Evolutionary conservation across 2,888 invertebrate species (phyloP).

Genomic region (Eubasilissa splendida): DNA sequence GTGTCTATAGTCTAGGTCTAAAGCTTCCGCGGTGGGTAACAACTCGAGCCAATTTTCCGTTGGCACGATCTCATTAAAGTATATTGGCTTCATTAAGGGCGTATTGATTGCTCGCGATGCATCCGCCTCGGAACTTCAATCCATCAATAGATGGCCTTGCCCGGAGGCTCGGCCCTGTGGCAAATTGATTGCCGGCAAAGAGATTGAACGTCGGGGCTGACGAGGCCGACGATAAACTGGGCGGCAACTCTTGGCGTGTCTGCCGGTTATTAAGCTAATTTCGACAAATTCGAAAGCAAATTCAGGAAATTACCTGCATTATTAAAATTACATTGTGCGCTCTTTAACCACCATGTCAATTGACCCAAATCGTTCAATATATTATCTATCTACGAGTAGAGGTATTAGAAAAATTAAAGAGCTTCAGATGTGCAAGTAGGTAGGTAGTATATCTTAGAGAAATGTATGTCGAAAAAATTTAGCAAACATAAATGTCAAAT

Average conservation of each 20-base stretch:
- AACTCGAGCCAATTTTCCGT: not conserved
- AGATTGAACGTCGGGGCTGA: slow-evolving; percentile 47
- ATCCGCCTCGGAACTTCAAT: slow-evolving; percentile 54
- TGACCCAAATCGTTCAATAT: too few species aligned
- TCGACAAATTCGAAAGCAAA: not conserved
- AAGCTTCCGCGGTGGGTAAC: too few species aligned
- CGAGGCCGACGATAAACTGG: not conserved
- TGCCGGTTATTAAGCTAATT: not conserved
- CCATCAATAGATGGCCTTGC: slow-evolving; percentile 48
- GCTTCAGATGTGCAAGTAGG: too few species aligned
- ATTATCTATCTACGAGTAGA: too few species aligned
- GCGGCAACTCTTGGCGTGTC: not conserved
- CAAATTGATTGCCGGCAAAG: slow-evolving; percentile 50
- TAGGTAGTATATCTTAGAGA: too few species aligned
- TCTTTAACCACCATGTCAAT: too few species aligned
- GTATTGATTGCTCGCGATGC: slow-evolving; percentile 47
- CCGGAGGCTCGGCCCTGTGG: slow-evolving; percentile 1
- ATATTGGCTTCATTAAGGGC: slow-evolving; percentile 43
- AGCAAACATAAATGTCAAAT: too few species aligned
- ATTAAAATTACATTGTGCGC: not conserved
- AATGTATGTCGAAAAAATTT: too few species aligned
- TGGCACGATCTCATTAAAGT: slow-evolving; percentile 43
- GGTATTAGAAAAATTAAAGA: too few species aligned
- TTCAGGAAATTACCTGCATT: slow-evolving; percentile 25
- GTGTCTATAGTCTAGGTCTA: too few species aligned